Conservation (phyloP, 2,113 vertebrate genomes). For the Tauraco erythrolophus region DNA sequence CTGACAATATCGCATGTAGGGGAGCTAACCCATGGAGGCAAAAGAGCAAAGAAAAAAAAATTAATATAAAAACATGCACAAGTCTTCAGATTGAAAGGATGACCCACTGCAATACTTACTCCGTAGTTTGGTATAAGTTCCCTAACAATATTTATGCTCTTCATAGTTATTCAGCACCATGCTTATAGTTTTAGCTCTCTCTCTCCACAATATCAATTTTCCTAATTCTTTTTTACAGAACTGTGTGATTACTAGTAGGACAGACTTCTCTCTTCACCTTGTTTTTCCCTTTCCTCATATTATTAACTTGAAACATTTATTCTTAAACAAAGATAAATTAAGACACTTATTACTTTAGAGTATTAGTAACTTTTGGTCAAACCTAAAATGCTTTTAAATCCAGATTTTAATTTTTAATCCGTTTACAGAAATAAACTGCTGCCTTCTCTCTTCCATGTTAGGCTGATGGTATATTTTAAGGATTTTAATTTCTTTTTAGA, state of each 20-base stretch:
- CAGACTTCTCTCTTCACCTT: background rate
- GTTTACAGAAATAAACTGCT: background rate
- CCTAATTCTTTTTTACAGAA: background rate
- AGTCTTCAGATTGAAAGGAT: background rate
- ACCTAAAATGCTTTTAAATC: background rate
- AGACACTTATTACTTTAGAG: background rate
- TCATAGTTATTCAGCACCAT: background rate
- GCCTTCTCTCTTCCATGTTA: background rate
- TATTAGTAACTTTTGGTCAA: background rate
- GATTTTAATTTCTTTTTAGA: background rate
- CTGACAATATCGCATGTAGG: background rate
- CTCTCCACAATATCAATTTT: background rate
- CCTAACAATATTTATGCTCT: background rate
- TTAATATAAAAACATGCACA: background rate
- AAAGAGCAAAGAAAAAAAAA: background rate
- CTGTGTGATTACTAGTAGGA: background rate
- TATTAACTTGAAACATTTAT: background rate
- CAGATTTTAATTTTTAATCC: background rate
- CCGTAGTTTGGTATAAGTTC: background rate
- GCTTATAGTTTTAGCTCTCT: background rate
- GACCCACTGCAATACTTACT: background rate
- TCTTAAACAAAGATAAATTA: background rate
- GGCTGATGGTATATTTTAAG: background rate
- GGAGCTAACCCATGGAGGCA: background rate
- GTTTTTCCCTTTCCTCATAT: background rate